Base-by-base conservation (phyloP, 2,113 vertebrate genomes). In the Daphoenositta chrysoptera region DNA sequence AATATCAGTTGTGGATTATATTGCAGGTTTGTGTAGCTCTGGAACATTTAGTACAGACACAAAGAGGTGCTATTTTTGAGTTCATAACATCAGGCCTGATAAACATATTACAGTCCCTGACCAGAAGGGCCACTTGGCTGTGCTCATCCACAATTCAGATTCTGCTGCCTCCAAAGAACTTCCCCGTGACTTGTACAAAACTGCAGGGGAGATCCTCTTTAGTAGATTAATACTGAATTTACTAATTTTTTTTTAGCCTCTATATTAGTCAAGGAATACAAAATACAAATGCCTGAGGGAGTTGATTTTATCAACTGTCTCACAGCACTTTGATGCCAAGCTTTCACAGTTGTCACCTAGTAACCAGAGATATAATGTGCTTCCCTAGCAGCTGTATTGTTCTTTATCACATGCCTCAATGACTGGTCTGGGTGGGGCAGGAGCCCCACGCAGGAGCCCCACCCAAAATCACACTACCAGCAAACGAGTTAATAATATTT, bases 401-500 rank as follows among this genome's bases (percentile, higher is more conserved):
- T 35, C 75, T 45, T 72, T 28, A 63, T 50, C 31, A 63, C 14
- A 27, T 4, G 19, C 24, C 89, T 75, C 77, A 87, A 33, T 26
- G 13, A 33, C 4, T 65, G 8, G 23, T 47, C 23, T 6, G 10
- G 51, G 11, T 1, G 5, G 13, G 28, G 31, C n/a, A 3, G 4
- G 31, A 47, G 11, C 5, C 33, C 42, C 26, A 45, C 2, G n/a
- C n/a, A 3, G 4, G 31, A 47, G 11, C 5, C 33, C 42, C 26
- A 45, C 2, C n/a, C 0, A 0, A 73, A 91, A 93, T 47, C n/a
- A 57, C 63, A 37, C 5, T 23, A 63, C 14, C 30, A 77, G 31
- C 10, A 65, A 83, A 42, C 0, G 3, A 61, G 8, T 6, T 35
- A 66, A 69, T 42, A 30, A 12, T 39, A 87, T 50, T 40, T 33